Evolutionary conservation across 2,113 vertebrate genomes (phyloP).

Genomic region (Notechis scutatus): DNA sequence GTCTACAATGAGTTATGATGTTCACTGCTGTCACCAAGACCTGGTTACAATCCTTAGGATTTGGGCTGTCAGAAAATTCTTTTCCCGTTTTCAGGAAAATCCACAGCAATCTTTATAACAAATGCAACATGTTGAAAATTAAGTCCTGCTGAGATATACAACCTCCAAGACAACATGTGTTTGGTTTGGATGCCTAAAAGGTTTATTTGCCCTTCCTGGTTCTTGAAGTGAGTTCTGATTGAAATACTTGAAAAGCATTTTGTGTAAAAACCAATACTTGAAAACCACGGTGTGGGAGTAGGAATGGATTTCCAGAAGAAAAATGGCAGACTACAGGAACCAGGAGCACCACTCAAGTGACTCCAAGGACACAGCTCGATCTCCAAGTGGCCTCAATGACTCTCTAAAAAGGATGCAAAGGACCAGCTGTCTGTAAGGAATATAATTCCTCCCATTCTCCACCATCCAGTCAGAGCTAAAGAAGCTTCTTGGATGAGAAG

Average conservation of each 20-base stretch:
- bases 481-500: too few species aligned
- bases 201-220: neutral
- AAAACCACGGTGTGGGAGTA: too few species aligned
- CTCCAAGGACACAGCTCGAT: neutral
- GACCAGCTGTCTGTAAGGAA: neutral
- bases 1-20: slow-evolving; percentile 11
- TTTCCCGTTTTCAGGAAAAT: neutral
- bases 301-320: neutral
- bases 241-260: neutral
- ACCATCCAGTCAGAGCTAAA: too few species aligned
- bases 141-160: neutral
- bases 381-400: neutral
- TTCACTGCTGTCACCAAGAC: neutral
- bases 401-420: neutral
- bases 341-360: neutral
- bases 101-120: neutral
- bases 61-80: neutral
- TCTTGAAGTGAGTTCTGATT: neutral
- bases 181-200: neutral
- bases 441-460: too few species aligned
- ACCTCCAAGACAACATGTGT: neutral
- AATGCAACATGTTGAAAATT: neutral
- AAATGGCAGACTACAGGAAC: too few species aligned
- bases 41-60: neutral
- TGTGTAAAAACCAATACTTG: too few species aligned